Percentiles rank a stretch among this genome's conserved stretches.
Conservation (phyloP, 2,797 vertebrate species). For the Hoplostethus mediterraneus region DNA sequence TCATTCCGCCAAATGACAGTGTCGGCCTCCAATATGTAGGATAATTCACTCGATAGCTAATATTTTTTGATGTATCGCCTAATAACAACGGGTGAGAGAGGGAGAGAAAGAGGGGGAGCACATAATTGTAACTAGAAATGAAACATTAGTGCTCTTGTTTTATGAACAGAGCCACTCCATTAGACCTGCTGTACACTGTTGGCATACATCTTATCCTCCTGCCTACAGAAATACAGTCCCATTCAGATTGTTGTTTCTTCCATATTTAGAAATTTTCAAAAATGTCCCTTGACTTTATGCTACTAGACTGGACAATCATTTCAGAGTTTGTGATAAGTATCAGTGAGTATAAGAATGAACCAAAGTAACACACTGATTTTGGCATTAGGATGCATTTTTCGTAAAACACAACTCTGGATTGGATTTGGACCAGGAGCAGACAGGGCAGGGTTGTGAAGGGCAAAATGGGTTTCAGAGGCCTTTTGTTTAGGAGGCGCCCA, state of each 20-base stretch:
- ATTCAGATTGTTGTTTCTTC: no score
- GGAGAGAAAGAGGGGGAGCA: background rate
- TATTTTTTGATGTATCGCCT: conserved; percentile 56
- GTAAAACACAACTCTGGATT: background rate
- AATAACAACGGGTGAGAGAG: conserved; percentile 39
- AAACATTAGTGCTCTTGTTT: background rate
- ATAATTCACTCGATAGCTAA: conserved; percentile 59
- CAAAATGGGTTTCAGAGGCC: conserved; percentile 6
- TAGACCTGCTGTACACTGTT: background rate
- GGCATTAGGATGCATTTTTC: no score
- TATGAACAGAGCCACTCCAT: conserved; percentile 5
- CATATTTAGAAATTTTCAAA: no score
- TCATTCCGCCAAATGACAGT: conserved; percentile 39
- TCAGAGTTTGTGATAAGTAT: no score
- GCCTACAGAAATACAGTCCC: no score
- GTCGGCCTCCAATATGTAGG: conserved; percentile 27
- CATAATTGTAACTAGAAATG: conserved; percentile 24
- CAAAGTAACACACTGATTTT: no score
- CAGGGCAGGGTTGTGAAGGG: conserved; percentile 7
- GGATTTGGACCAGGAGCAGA: background rate
- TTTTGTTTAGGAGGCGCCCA: conserved; percentile 6
- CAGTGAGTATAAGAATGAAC: no score
- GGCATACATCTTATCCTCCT: background rate
- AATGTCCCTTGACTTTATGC: no score
- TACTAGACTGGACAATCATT: no score